Percentiles rank a stretch among this genome's conserved stretches.
Evolutionary conservation across 2,113 vertebrate genomes (phyloP).

Genomic region (Chrysemys picta): DNA sequence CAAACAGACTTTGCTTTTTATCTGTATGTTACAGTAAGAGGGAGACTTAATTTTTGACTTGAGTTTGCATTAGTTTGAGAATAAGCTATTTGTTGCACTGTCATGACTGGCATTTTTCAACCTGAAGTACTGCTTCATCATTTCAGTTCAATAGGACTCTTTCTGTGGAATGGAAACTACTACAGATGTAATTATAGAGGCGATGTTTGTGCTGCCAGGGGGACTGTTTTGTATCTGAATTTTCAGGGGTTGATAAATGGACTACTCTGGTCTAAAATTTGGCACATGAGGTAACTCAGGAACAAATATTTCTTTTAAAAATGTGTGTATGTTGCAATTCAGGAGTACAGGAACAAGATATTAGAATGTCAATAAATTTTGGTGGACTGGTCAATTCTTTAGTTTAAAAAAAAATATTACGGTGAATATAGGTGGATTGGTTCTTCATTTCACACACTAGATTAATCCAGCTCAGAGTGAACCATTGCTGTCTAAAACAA

Average conservation of each 20-base stretch:
- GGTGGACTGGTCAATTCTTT: no score
- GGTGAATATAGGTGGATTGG: no score
- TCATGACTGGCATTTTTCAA: not conserved
- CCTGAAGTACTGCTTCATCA: not conserved
- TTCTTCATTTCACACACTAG: no score
- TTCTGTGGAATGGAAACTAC: not conserved
- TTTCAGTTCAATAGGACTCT: not conserved
- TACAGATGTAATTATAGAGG: not conserved
- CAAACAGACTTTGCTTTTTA: no score
- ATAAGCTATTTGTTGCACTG: not conserved
- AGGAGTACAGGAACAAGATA: not conserved
- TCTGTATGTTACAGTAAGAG: no score
- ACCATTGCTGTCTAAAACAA: no score
- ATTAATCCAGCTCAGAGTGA: no score
- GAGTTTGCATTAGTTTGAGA: not conserved
- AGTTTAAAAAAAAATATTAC: no score
- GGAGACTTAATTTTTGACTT: no score
- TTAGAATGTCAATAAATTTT: not conserved
- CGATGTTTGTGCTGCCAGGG: not conserved
- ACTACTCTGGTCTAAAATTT: not conserved
- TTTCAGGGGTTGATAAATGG: not conserved
- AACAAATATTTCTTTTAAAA: not conserved
- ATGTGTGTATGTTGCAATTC: not conserved
- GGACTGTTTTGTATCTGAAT: not conserved
- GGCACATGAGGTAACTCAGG: not conserved